phyloP scores from a whole-genome alignment of 2,888 invertebrate genomes.

The Unio delphinus region DNA sequence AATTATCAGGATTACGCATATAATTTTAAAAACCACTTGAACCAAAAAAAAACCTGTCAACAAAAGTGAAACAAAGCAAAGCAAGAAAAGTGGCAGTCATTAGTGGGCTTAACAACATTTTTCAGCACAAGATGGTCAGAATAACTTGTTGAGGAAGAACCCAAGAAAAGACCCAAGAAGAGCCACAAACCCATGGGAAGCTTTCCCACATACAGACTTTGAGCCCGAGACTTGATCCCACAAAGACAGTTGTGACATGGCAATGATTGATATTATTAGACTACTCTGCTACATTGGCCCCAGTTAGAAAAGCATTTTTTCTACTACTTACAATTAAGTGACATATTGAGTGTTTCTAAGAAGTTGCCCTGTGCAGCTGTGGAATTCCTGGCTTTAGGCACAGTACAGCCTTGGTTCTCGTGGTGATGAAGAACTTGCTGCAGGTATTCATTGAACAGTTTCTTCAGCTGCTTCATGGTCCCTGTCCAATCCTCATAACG shows the following conservation, averaged over 20 bases:
- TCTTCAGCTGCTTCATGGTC: conserved; percentile 87
- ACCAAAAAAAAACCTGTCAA: background rate
- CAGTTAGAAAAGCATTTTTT: background rate
- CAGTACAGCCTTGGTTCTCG: conserved; percentile 70
- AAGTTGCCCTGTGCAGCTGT: conserved; percentile 90
- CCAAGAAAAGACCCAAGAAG: no score
- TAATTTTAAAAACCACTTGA: background rate
- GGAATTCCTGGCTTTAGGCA: conserved; percentile 69
- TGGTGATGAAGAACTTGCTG: conserved; percentile 91
- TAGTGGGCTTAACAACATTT: no score
- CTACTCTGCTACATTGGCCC: no score
- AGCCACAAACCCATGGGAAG: no score
- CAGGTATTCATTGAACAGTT: conserved; percentile 91
- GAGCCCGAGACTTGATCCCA: no score
- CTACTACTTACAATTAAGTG: conserved; percentile 85
- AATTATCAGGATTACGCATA: no score
- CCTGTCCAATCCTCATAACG: conserved; percentile 97
- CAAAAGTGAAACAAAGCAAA: background rate
- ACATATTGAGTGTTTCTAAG: conserved; percentile 98
- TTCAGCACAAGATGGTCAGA: no score
- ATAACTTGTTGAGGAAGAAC: no score
- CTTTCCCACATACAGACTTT: no score
- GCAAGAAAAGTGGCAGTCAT: no score
- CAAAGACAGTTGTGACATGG: no score
- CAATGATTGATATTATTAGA: no score